A percentile compares a stretch with the other conserved stretches of the same genome.
Conservation (phyloP, 2,888 invertebrate genomes). For the Aromia moschata region DNA sequence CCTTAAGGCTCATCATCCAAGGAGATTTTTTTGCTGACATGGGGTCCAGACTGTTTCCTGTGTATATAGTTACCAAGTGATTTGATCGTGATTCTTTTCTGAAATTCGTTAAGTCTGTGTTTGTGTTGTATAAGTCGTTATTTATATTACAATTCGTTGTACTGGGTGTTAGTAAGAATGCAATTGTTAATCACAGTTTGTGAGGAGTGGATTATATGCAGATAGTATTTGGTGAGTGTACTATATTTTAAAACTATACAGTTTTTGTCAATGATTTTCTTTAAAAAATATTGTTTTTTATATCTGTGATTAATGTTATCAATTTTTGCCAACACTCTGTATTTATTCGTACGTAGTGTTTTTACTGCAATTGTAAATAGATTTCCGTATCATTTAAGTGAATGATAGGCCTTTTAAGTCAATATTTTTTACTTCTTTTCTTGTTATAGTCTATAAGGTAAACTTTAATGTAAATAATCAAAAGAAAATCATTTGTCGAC, state of each 20-base stretch:
- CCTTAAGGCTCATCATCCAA: too few species aligned
- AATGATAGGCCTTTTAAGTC: too few species aligned
- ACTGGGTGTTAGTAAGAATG: background rate
- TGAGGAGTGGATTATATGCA: too few species aligned
- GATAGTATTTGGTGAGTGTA: too few species aligned
- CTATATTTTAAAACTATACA: too few species aligned
- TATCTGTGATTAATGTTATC: too few species aligned
- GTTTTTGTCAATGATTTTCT: background rate
- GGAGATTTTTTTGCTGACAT: too few species aligned
- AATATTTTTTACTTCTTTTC: too few species aligned
- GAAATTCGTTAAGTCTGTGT: background rate
- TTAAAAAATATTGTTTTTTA: too few species aligned
- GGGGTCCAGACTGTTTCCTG: background rate
- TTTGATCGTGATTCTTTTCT: background rate
- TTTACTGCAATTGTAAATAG: constrained; percentile 19
- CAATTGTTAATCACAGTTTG: too few species aligned
- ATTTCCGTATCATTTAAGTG: constrained; percentile 10
- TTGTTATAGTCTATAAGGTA: too few species aligned
- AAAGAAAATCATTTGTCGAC: background rate
- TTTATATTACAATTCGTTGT: background rate
- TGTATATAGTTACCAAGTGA: background rate
- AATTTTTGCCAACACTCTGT: constrained; percentile 1
- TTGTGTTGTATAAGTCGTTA: background rate
- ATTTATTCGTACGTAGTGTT: constrained; percentile 12
- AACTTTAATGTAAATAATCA: too few species aligned